Percentiles rank a stretch among this genome's conserved stretches.
Evolutionary conservation across 2,797 vertebrate species (phyloP).

Genomic region (Columba guinea): DNA sequence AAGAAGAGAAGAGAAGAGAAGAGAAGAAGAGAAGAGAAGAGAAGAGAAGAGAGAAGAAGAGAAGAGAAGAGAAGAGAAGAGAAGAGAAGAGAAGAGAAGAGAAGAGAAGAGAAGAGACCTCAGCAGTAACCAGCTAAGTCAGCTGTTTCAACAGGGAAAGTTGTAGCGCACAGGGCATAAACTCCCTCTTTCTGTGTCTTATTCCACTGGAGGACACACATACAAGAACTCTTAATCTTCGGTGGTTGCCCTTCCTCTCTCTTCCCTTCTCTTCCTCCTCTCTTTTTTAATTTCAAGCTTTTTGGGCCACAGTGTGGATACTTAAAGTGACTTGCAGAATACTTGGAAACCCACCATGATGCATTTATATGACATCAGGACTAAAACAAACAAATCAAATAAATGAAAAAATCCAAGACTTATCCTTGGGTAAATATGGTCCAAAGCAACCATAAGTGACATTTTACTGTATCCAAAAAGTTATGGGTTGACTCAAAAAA

Average conservation of each 20-base stretch:
- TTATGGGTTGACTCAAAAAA: background rate
- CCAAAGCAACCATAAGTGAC: background rate
- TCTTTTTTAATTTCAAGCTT: background rate
- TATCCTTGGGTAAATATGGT: background rate
- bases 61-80: too few species aligned
- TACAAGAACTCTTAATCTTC: background rate
- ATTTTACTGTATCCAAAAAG: background rate
- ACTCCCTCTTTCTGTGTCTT: background rate
- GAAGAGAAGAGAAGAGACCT: background rate
- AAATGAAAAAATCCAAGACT: background rate
- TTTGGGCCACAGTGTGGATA: background rate
- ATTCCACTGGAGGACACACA: background rate
- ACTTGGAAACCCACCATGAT: background rate
- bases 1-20: too few species aligned
- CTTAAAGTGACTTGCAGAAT: background rate
- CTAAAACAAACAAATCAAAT: background rate
- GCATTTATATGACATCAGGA: background rate
- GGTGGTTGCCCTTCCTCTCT: background rate
- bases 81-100: too few species aligned
- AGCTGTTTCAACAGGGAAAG: background rate
- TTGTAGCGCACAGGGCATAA: background rate
- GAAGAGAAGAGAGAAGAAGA: too few species aligned
- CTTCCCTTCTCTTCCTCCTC: background rate
- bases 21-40: too few species aligned
- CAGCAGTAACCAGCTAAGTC: background rate